phyloP scores from a whole-genome alignment of 2,113 vertebrate genomes.

The Phoenicopterus ruber region DNA sequence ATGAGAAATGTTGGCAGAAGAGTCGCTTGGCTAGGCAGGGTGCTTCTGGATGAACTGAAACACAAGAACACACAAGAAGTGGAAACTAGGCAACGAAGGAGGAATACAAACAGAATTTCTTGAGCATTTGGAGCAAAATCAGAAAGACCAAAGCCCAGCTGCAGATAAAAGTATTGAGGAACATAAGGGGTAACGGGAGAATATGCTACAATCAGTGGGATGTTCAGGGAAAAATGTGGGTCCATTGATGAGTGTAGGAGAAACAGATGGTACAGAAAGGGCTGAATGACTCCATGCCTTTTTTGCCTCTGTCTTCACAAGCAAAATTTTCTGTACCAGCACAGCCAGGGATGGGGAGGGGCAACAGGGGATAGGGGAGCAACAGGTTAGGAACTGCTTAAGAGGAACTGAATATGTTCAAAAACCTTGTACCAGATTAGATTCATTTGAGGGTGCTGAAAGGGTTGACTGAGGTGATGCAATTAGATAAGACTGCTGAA shows the following conservation, averaged over 20 bases:
- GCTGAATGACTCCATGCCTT: not conserved
- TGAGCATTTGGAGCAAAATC: constrained; percentile 30
- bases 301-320: not conserved
- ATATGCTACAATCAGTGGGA: not conserved
- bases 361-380: not conserved
- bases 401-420: not conserved
- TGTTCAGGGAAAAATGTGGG: not conserved
- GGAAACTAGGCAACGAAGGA: constrained; percentile 14
- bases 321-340: not conserved
- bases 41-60: constrained; percentile 5
- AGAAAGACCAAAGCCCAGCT: constrained; percentile 4
- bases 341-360: not conserved
- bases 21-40: not conserved
- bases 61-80: constrained; percentile 15
- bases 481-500: not conserved
- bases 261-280: constrained; percentile 35
- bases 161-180: not conserved
- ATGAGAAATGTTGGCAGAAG: constrained; percentile 17
- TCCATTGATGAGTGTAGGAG: not conserved
- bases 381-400: not conserved
- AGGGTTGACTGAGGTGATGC: not conserved
- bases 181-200: not conserved
- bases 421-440: not conserved
- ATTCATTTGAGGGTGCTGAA: not conserved
- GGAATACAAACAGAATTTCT: not conserved